Percentiles rank a stretch among this genome's conserved stretches.
These are phyloP conservation scores for Stenichneumon culpator DNA, from an alignment of 2,888 invertebrate genomes.

Conservation along the genomic window DNA sequence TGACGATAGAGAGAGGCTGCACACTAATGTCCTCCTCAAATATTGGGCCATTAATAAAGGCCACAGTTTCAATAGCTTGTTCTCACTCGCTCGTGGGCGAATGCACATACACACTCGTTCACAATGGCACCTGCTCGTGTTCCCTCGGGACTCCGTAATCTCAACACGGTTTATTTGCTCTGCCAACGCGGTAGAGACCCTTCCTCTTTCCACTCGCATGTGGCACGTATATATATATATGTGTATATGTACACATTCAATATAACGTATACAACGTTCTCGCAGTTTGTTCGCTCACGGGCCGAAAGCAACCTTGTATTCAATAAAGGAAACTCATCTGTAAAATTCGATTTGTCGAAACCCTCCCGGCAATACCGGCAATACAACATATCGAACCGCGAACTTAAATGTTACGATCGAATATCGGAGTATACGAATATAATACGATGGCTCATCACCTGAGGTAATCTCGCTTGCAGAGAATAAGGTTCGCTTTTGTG, in stretches of 20 bases:
- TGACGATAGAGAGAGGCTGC: constrained; percentile 60
- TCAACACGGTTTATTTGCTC: constrained; percentile 84
- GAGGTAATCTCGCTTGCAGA: constrained; percentile 96
- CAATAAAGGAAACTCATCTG: constrained; percentile 84
- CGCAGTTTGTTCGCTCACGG: constrained; percentile 73
- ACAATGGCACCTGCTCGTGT: constrained; percentile 80
- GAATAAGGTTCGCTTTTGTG: constrained; percentile 95
- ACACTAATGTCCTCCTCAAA: constrained; percentile 83
- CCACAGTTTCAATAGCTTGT: constrained; percentile 81
- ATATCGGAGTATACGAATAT: constrained; percentile 33
- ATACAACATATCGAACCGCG: not conserved
- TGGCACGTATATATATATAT: constrained; percentile 21
- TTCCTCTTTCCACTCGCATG: constrained; percentile 37
- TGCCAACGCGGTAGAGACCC: constrained; percentile 48
- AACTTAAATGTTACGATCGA: constrained; percentile 26
- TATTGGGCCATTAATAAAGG: constrained; percentile 85
- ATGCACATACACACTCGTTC: constrained; percentile 57
- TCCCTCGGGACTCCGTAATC: constrained; percentile 83
- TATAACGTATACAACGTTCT: constrained; percentile 30
- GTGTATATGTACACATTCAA: constrained; percentile 24
- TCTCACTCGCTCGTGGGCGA: constrained; percentile 70
- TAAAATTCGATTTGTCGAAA: constrained; percentile 82
- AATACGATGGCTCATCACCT: constrained; percentile 87
- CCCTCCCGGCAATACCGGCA: not conserved
- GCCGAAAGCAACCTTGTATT: constrained; percentile 76